Conservation (phyloP, 2,888 invertebrate genomes). For the Lycia hirtaria region DNA sequence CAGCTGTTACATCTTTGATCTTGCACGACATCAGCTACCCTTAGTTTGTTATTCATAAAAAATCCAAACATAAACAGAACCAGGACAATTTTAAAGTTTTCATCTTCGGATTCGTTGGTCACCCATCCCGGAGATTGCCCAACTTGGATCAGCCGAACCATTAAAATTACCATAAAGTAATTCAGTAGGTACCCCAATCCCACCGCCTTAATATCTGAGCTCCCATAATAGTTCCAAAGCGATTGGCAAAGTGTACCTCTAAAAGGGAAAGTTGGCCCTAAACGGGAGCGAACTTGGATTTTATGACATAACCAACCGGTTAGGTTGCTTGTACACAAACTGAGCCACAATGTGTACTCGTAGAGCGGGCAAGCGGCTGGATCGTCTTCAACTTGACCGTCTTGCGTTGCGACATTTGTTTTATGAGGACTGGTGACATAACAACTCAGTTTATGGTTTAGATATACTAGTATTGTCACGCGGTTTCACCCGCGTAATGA, state of each 20-base stretch:
- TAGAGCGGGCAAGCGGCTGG: neutral
- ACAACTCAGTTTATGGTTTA: neutral
- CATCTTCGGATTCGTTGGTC: too few relatives aligned
- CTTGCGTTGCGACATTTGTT: neutral
- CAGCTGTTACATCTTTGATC: too few relatives aligned
- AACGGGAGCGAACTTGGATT: constrained; percentile 39
- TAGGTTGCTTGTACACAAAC: constrained; percentile 25
- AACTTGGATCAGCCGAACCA: constrained; percentile 5
- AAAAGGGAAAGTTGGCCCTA: constrained; percentile 40
- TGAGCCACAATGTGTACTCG: neutral
- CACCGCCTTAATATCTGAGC: constrained; percentile 20
- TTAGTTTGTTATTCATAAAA: too few relatives aligned
- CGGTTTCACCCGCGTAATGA: too few relatives aligned
- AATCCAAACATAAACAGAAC: too few relatives aligned
- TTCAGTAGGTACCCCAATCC: constrained; percentile 15
- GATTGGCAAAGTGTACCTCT: constrained; percentile 28
- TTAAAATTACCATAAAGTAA: constrained; percentile 19
- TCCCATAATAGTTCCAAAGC: constrained; percentile 24
- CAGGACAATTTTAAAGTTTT: too few relatives aligned
- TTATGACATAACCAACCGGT: constrained; percentile 45
- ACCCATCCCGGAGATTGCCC: constrained; percentile 1
- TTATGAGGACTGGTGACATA: neutral
- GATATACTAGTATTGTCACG: too few relatives aligned
- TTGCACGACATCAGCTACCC: too few relatives aligned
- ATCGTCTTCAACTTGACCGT: neutral